These are phyloP conservation scores for Formica selysi DNA, from an alignment of 1,140 invertebrate genomes.

Conservation along the genomic window DNA sequence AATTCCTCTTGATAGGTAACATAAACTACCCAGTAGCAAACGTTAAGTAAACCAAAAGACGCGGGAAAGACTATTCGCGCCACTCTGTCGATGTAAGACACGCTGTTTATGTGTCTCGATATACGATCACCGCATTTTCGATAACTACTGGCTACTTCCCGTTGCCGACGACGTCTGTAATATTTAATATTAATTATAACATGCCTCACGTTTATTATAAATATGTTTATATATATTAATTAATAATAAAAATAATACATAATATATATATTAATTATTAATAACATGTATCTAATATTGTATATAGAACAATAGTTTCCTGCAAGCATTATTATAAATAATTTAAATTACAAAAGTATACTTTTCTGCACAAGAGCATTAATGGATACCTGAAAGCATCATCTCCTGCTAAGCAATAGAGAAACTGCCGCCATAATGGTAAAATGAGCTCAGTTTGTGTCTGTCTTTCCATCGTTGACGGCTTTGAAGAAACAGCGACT, in stretches of 20 bases:
- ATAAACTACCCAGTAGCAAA: constrained; percentile 95
- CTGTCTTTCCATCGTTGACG: constrained; percentile 91
- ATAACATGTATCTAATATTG: too few relatives aligned
- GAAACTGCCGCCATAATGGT: constrained; percentile 91
- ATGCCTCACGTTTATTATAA: background rate
- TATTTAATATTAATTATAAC: constrained; percentile 40
- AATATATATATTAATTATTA: too few relatives aligned
- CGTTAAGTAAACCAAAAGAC: constrained; percentile 93
- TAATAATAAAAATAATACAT: background rate
- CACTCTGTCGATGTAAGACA: constrained; percentile 94
- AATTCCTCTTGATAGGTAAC: constrained; percentile 91
- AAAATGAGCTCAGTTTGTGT: constrained; percentile 92
- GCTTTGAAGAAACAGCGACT: constrained; percentile 76
- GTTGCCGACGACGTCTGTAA: constrained; percentile 89
- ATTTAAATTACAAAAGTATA: background rate
- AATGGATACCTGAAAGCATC: constrained; percentile 89
- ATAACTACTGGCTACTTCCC: constrained; percentile 88
- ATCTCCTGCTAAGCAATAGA: constrained; percentile 93
- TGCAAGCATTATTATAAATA: background rate
- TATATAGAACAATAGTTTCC: background rate
- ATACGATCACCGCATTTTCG: constrained; percentile 85
- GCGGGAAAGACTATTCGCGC: constrained; percentile 95
- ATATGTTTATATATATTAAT: background rate
- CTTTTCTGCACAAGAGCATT: background rate
- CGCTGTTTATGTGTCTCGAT: constrained; percentile 93